Evolutionary conservation across 2,888 invertebrate genomes (phyloP).

Genomic region (Conops quadrifasciatus): DNA sequence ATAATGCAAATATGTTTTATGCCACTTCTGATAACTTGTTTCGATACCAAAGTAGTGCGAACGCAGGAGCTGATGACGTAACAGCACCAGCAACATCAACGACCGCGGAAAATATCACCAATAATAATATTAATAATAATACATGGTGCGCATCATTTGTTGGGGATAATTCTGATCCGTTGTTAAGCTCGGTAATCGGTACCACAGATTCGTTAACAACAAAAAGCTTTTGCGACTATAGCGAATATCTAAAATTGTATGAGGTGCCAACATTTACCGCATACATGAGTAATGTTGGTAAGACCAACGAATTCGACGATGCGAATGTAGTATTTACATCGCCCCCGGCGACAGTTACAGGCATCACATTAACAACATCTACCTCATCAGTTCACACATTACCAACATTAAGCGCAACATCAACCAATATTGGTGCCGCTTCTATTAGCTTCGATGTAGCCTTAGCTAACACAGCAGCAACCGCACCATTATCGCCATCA

Average conservation of each 20-base stretch:
- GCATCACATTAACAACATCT: slow-evolving; percentile 18
- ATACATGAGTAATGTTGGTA: slow-evolving; percentile 20
- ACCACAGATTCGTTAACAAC: no score
- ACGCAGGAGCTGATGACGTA: no score
- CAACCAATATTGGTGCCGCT: not conserved
- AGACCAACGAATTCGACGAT: not conserved
- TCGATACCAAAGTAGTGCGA: no score
- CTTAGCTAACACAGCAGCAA: slow-evolving; percentile 24
- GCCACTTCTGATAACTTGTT: no score
- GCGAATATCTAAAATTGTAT: slow-evolving; percentile 52
- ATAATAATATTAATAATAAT: no score
- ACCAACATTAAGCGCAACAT: not conserved
- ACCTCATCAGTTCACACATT: not conserved
- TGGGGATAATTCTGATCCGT: no score
- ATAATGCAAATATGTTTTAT: no score
- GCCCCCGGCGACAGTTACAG: slow-evolving; percentile 7
- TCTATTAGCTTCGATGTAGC: slow-evolving; percentile 21
- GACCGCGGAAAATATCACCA: no score
- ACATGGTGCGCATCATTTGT: no score
- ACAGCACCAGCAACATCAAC: no score
- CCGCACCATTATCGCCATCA: slow-evolving; percentile 13
- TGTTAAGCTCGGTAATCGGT: no score
- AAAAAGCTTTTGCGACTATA: slow-evolving; percentile 39
- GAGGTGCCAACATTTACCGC: slow-evolving; percentile 42
- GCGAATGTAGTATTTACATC: not conserved